Evolutionary conservation across 2,888 invertebrate species (phyloP), one percentile per base, ranked within the genome.

Genomic region (Thymelicus acteon): DNA sequence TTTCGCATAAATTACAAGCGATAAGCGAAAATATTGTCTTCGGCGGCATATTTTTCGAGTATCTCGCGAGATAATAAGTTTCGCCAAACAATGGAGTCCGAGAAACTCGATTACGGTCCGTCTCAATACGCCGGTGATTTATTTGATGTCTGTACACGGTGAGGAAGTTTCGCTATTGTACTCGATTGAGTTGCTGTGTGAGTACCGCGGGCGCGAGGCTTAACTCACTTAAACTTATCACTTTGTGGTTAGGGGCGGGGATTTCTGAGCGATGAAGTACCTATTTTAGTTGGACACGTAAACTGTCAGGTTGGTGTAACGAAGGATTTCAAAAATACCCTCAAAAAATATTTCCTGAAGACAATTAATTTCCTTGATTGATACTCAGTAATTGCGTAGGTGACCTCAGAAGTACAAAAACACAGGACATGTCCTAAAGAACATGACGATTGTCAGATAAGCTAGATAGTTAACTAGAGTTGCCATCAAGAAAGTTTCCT

Each of bases 21-120:
- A 92, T 93, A 93, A 92, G 87, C 88, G 89, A 90, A 93, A 93
- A 92, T 93, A 93, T 92, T 93, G 93, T 92, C 91, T 90, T 88
- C 86, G 76, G 79, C 76, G 86, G 85, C 90, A 92, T 92, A 92
- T 91, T 93, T 92, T 88, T 85, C 78, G 74, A 82, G 85, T 85
- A 85, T 82, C 84, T 84, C 73, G 72, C 69, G 73, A 72, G 87
- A 88, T 88, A 88, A 86, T 86, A 88, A 90, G 82, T 91, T 90
- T 81, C 60, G 75, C 73, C 86, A 86, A 90, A 90, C 89, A 90
- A 87, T 88, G 78, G 80, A 81, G 80, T 79, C 76, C 69, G 74
- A 72, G 81, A 76, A 81, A 83, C 80, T 85, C 79, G 77, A 84
- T 84, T 83, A 76, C 79, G 68, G 79, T 80, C 79, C 81, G 77